Evolutionary conservation across 2,888 invertebrate species (phyloP).

Genomic region (Liopterus haemorrhoidalis): DNA sequence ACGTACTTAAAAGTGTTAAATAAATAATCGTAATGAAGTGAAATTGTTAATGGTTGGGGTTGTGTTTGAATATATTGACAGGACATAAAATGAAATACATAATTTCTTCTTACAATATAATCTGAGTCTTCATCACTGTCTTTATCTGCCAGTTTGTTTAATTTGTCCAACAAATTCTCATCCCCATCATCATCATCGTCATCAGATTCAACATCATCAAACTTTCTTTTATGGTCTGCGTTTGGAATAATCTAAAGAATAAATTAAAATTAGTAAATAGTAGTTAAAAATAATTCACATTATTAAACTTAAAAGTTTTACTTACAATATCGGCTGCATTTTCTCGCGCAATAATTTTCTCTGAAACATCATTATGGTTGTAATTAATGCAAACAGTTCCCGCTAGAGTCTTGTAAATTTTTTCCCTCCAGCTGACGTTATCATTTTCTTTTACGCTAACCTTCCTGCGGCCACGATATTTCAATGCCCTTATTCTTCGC

Average conservation of each 20-base stretch:
- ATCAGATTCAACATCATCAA: constrained; percentile 13
- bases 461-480: constrained; percentile 12
- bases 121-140: constrained; percentile 13
- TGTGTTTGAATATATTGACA: too few relatives aligned
- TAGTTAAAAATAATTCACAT: neutral
- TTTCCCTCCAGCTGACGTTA: too few relatives aligned
- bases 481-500: constrained; percentile 11
- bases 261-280: neutral
- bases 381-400: constrained; percentile 8
- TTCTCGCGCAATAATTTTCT: constrained; percentile 10
- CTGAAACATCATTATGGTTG: constrained; percentile 13
- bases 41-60: too few relatives aligned
- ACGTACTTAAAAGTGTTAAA: too few relatives aligned
- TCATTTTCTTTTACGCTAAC: neutral
- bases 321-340: constrained; percentile 10
- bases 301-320: neutral
- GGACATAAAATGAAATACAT: too few relatives aligned
- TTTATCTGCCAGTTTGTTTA: constrained; percentile 14
- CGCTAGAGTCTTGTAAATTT: constrained; percentile 11
- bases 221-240: too few relatives aligned
- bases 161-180: constrained; percentile 16
- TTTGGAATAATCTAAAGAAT: too few relatives aligned
- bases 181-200: constrained; percentile 18
- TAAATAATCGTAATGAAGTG: too few relatives aligned
- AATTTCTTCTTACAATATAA: constrained; percentile 14